These are phyloP conservation scores for Colinus virginianus DNA, from an alignment of 2,113 vertebrate genomes.

Conservation along the genomic window DNA sequence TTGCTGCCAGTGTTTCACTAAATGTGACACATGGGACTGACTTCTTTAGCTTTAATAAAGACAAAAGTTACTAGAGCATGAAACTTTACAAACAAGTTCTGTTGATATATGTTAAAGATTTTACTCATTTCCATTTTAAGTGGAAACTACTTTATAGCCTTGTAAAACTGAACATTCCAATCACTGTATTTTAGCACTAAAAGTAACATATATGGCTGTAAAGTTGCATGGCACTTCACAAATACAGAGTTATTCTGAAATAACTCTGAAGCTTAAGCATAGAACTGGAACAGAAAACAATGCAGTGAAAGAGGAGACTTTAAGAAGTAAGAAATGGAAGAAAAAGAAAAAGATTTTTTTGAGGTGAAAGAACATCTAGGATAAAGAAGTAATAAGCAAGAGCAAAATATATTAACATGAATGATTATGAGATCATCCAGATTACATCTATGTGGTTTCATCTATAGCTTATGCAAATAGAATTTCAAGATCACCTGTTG, in stretches of 20 bases:
- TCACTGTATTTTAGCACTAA: slow-evolving; percentile 39
- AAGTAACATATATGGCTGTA: slow-evolving; percentile 17
- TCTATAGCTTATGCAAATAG: background rate
- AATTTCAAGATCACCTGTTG: background rate
- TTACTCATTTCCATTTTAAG: slow-evolving; percentile 67
- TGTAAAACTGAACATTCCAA: slow-evolving; percentile 44
- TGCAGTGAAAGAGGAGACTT: background rate
- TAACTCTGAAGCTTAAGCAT: background rate
- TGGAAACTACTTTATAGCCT: slow-evolving; percentile 52
- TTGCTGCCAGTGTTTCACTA: slow-evolving; percentile 37
- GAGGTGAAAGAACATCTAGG: background rate
- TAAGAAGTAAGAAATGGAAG: background rate
- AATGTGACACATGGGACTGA: slow-evolving; percentile 45
- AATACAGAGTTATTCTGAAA: background rate
- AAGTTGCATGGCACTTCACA: background rate
- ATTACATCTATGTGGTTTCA: background rate
- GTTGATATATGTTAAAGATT: slow-evolving; percentile 40
- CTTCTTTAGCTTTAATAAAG: slow-evolving; percentile 52
- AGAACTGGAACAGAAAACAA: background rate
- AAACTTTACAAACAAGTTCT: slow-evolving; percentile 53
- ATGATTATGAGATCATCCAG: background rate
- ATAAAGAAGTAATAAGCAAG: background rate
- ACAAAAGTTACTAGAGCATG: slow-evolving; percentile 41
- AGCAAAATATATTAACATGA: background rate
- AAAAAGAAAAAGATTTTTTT: background rate